phyloP scores from a whole-genome alignment of 2,113 vertebrate species.

The Xenus cinereus region DNA sequence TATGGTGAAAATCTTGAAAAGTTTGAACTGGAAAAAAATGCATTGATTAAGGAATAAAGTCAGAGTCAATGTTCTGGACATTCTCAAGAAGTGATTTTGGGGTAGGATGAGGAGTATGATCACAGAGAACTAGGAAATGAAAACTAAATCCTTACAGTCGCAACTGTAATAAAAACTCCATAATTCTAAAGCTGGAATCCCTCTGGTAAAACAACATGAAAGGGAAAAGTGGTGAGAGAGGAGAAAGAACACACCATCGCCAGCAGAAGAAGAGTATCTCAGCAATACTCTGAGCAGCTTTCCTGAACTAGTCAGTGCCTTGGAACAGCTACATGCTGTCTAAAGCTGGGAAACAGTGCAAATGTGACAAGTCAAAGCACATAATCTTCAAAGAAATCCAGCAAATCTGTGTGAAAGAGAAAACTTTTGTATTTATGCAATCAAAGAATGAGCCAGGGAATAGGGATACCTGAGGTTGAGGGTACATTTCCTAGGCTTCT shows the following conservation, averaged over 20 bases:
- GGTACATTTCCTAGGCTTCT: neutral
- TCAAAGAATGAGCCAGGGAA: neutral
- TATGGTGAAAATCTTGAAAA: neutral
- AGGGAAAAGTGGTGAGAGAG: fast-evolving
- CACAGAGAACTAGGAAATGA: neutral
- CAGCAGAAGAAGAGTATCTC: neutral
- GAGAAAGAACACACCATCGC: neutral
- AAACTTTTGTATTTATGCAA: neutral
- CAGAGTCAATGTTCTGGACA: neutral
- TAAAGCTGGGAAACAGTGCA: neutral
- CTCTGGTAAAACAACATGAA: neutral
- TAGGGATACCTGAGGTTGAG: neutral
- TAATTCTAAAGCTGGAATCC: neutral
- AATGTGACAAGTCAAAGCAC: neutral
- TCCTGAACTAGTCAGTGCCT: neutral
- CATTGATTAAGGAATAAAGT: neutral
- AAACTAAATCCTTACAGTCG: neutral
- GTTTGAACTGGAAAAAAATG: neutral
- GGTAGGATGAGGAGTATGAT: neutral
- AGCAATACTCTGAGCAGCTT: neutral
- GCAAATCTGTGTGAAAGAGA: neutral
- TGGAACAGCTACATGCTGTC: neutral
- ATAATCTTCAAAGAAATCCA: neutral
- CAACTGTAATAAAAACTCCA: neutral
- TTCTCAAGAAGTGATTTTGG: neutral